Conservation (phyloP, 2,113 vertebrate genomes). For the Oryzias curvinotus region DNA sequence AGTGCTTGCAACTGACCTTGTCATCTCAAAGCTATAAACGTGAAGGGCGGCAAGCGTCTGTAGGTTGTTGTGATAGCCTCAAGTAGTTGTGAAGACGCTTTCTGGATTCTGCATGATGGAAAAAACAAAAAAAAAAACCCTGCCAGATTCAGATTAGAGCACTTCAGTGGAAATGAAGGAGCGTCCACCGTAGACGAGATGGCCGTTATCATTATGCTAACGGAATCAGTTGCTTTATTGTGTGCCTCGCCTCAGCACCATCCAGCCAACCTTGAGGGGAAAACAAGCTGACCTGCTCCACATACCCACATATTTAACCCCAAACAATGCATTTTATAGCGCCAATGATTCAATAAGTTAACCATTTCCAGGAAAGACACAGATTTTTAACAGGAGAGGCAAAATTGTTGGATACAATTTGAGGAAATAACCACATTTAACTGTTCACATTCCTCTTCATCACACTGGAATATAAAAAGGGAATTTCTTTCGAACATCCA, state of each 20-base stretch:
- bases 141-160: slow-evolving; percentile 18
- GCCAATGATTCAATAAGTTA: too few relatives aligned
- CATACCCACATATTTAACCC: slow-evolving; percentile 38
- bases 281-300: slow-evolving; percentile 48
- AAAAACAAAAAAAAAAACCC: slow-evolving; percentile 2
- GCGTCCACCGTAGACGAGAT: slow-evolving; percentile 39
- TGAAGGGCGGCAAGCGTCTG: slow-evolving; percentile 55
- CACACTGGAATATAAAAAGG: too few relatives aligned
- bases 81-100: slow-evolving; percentile 38
- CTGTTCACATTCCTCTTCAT: too few relatives aligned
- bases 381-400: too few relatives aligned
- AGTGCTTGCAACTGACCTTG: slow-evolving; percentile 48
- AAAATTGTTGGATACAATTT: too few relatives aligned
- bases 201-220: slow-evolving; percentile 71
- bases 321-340: slow-evolving; percentile 27
- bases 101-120: slow-evolving; percentile 34
- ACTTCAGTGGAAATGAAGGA: slow-evolving; percentile 49
- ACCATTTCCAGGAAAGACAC: too few relatives aligned
- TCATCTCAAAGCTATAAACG: slow-evolving; percentile 62
- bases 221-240: slow-evolving; percentile 70
- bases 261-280: slow-evolving; percentile 60
- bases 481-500: too few relatives aligned
- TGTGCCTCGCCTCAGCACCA: slow-evolving; percentile 50
- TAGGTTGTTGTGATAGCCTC: slow-evolving; percentile 49
- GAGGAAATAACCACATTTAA: too few relatives aligned